Base-by-base conservation (phyloP, 2,888 invertebrate species). In the Ophraella communa region DNA sequence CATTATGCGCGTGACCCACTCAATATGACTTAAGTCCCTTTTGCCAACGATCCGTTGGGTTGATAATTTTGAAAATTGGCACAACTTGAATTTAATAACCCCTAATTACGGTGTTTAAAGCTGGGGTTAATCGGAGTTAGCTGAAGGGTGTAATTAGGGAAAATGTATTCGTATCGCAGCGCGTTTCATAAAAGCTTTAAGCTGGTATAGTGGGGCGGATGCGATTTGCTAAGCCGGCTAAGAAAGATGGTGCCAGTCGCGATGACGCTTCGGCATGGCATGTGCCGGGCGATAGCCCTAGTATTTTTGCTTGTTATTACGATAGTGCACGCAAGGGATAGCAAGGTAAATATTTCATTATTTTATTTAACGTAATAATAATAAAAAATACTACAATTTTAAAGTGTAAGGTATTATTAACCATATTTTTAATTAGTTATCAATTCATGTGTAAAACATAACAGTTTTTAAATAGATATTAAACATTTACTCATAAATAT, bases 201-300 rank as follows among this genome's bases (percentile, higher is more conserved):
- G 67, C 64, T 8, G 59, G 14, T 47, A 56, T 66, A 71, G 79
- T 74, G 79, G 79, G 79, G 77, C 74, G 70, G 69, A 70, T 72
- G 71, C 70, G 72, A 74, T 72, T 71, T 71, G 76, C 68, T 72
- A 74, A 75, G 65, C 71, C 70, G 68, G 73, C 71, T 70, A 71
- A 73, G 74, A 76, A 79, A 79, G 76, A 79, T 80, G 80, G 79
- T 76, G 71, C 77, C 80, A 82, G 82, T 82, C 78, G 80, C 80
- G 74, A 82, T 82, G 81, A 79, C 81, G 82, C 81, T 79, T 80
- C 81, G 81, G 78, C 77, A 77, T 78, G 79, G 80, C 73, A 77
- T 78, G 79, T 79, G 81, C 79, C 81, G 80, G 81, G 79, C 77
- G 74, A 73, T 77, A 65, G 78, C 77, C 78, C 77, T 78, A 69